These are phyloP conservation scores for Galago senegalensis DNA, from an alignment of 2,797 vertebrate genomes.

Conservation along the genomic window DNA sequence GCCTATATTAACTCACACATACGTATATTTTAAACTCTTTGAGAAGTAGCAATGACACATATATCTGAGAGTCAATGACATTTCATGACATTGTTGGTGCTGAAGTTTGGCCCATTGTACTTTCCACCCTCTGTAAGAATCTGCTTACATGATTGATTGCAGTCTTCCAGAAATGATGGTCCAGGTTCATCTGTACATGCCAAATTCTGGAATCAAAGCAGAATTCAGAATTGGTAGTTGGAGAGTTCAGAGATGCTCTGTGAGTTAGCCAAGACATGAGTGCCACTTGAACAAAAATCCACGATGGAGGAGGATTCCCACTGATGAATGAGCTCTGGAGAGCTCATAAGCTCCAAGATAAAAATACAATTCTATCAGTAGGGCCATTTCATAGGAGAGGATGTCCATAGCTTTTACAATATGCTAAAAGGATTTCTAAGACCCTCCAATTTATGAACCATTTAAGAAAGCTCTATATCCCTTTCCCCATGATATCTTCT, in stretches of 20 bases:
- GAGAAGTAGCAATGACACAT: neutral
- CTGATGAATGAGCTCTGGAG: neutral
- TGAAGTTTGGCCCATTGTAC: neutral
- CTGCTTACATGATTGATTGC: neutral
- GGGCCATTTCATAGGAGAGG: neutral
- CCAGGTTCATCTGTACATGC: neutral
- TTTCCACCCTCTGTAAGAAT: neutral
- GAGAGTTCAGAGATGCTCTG: neutral
- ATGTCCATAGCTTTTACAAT: neutral
- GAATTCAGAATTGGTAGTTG: neutral
- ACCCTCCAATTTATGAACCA: neutral
- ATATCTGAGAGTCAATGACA: neutral
- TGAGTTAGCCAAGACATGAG: neutral
- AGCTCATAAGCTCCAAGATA: neutral
- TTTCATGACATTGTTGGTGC: neutral
- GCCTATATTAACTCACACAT: neutral
- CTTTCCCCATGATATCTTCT: constrained; percentile 55
- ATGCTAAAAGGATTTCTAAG: neutral
- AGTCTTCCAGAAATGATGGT: neutral
- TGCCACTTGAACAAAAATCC: neutral
- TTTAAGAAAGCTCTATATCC: neutral
- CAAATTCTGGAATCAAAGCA: constrained; percentile 24
- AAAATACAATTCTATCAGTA: neutral
- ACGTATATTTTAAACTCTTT: neutral
- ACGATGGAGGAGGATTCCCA: constrained; percentile 61